These are phyloP conservation scores for Araneus ventricosus DNA, from an alignment of 1,140 invertebrate genomes.

Conservation along the genomic window DNA sequence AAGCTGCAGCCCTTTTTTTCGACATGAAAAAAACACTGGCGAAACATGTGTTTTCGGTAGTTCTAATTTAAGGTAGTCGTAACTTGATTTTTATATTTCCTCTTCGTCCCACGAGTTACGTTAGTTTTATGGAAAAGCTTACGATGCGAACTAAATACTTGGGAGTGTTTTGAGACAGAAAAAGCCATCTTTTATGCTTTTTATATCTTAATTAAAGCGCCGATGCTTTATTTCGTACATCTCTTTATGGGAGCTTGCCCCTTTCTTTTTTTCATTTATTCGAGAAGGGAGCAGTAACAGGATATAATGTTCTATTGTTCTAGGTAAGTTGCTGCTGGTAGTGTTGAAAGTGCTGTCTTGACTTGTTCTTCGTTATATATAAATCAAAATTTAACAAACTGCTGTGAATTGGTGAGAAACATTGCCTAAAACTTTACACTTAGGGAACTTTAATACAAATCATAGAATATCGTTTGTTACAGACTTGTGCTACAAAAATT, in stretches of 20 bases:
- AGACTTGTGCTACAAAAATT: too few species aligned
- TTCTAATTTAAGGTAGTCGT: conserved; percentile 43
- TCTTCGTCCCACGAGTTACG: not conserved
- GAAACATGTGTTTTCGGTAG: conserved; percentile 58
- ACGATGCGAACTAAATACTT: not conserved
- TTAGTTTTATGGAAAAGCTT: conserved; percentile 30
- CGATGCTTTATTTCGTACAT: not conserved
- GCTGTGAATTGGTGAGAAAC: too few species aligned
- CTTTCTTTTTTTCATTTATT: not conserved
- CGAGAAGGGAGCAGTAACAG: not conserved
- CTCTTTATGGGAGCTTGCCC: not conserved
- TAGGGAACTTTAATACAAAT: too few species aligned
- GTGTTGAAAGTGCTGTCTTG: too few species aligned
- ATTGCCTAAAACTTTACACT: too few species aligned
- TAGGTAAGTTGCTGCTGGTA: not conserved
- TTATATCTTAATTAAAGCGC: conserved; percentile 53
- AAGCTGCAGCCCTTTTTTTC: not conserved
- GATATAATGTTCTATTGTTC: not conserved
- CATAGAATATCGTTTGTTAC: too few species aligned
- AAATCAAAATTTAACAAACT: too few species aligned
- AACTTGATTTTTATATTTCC: conserved; percentile 45
- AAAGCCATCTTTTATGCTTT: conserved; percentile 7
- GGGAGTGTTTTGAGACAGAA: not conserved
- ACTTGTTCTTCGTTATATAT: too few species aligned
- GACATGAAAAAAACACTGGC: not conserved